Evolutionary conservation across 2,888 invertebrate genomes (phyloP).

Genomic region (Volucella inflata): DNA sequence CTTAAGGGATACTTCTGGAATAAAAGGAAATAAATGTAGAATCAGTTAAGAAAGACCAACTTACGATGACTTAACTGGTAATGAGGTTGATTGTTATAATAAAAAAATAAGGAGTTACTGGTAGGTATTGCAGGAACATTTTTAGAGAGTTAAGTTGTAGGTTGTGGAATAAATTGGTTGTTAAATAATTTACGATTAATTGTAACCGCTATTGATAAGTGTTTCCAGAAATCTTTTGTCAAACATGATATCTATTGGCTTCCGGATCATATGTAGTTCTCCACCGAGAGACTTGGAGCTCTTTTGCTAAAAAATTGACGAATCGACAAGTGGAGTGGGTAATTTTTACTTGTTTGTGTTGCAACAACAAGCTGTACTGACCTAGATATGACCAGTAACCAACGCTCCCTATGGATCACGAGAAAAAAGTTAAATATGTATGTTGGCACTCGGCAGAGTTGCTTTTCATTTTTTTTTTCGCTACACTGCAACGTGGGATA

Average conservation of each 20-base stretch:
- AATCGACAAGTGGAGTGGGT: too few relatives aligned
- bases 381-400: too few relatives aligned
- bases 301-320: too few relatives aligned
- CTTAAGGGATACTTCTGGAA: slow-evolving; percentile 43
- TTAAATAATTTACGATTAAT: slow-evolving; percentile 51
- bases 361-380: too few relatives aligned
- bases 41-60: slow-evolving; percentile 72
- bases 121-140: slow-evolving; percentile 51
- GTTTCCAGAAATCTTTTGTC: neutral
- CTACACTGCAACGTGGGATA: too few relatives aligned
- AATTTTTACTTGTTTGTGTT: too few relatives aligned
- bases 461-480: too few relatives aligned
- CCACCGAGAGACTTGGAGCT: too few relatives aligned
- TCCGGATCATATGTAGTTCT: slow-evolving; percentile 4
- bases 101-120: slow-evolving; percentile 49
- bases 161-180: neutral
- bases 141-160: neutral
- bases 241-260: neutral
- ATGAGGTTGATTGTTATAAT: slow-evolving; percentile 71
- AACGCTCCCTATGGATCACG: too few relatives aligned
- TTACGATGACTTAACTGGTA: slow-evolving; percentile 55
- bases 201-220: slow-evolving; percentile 18
- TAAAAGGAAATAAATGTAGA: slow-evolving; percentile 74
- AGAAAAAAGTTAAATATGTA: too few relatives aligned
- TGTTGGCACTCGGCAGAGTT: too few relatives aligned